Conservation (phyloP, 2,797 vertebrate species). For the Erpetoichthys calabaricus region DNA sequence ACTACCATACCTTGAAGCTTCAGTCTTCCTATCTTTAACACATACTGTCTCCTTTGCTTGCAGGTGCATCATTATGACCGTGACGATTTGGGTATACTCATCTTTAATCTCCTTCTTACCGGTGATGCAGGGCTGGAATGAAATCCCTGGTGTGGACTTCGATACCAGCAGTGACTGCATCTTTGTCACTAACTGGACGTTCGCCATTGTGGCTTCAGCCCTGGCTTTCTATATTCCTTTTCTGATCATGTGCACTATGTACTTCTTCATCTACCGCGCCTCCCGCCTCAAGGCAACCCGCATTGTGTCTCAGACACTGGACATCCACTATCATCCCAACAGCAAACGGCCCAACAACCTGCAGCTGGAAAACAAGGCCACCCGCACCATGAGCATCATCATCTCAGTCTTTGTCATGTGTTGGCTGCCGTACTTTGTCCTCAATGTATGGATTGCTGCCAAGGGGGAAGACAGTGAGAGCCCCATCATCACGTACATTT, state of each 20-base stretch:
- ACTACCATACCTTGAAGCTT: no score
- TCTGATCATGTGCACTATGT: constrained; percentile 46
- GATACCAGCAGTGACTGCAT: constrained; percentile 35
- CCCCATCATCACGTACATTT: constrained; percentile 21
- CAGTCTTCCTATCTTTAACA: no score
- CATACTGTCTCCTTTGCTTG: background rate
- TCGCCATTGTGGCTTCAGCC: constrained; percentile 41
- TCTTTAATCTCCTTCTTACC: constrained; percentile 47
- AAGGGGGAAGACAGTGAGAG: constrained; percentile 21
- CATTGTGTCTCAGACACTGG: constrained; percentile 37
- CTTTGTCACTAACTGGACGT: constrained; percentile 49
- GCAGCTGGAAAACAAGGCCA: constrained; percentile 50
- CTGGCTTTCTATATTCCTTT: constrained; percentile 45
- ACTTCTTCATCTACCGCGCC: constrained; percentile 48
- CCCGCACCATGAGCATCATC: constrained; percentile 42
- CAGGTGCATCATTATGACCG: constrained; percentile 45
- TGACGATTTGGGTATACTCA: constrained; percentile 44
- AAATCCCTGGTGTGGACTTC: constrained; percentile 39
- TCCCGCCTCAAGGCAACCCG: constrained; percentile 41
- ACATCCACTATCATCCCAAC: constrained; percentile 47
- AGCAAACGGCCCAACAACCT: constrained; percentile 45
- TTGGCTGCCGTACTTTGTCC: constrained; percentile 45
- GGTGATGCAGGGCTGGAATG: constrained; percentile 48
- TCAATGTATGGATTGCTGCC: constrained; percentile 39
- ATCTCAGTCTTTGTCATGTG: constrained; percentile 41